Percentiles rank a stretch among this genome's conserved stretches.
Evolutionary conservation across 2,797 vertebrate genomes (phyloP).

Genomic region (Amphiprion clarkii): DNA sequence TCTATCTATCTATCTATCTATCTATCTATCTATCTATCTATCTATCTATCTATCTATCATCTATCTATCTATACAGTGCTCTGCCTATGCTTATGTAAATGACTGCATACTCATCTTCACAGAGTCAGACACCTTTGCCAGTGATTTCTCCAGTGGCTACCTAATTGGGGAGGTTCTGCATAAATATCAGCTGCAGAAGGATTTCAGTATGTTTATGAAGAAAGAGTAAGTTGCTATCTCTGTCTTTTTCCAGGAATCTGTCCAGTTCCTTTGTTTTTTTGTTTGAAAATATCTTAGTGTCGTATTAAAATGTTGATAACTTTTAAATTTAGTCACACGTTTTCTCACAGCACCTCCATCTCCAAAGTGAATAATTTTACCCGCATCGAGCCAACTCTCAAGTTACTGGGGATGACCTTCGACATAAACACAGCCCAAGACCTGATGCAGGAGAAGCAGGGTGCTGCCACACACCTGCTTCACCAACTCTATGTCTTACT

Average conservation of each 20-base stretch:
- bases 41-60: too few species aligned
- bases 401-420: slow-evolving; percentile 90
- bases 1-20: too few species aligned
- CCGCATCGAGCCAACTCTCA: slow-evolving; percentile 90
- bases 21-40: too few species aligned
- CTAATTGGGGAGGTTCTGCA: slow-evolving; percentile 93
- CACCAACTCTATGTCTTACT: slow-evolving; percentile 92
- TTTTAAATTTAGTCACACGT: neutral
- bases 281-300: neutral
- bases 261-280: neutral
- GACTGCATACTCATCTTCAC: slow-evolving; percentile 35
- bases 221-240: slow-evolving; percentile 86
- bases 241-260: neutral
- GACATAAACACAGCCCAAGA: slow-evolving; percentile 86
- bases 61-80: too few species aligned
- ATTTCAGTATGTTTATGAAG: slow-evolving; percentile 91
- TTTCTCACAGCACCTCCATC: slow-evolving; percentile 77
- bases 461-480: slow-evolving; percentile 89
- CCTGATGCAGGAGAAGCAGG: slow-evolving; percentile 90
- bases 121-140: slow-evolving; percentile 89
- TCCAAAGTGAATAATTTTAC: slow-evolving; percentile 93
- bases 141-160: slow-evolving; percentile 92
- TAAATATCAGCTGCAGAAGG: slow-evolving; percentile 91
- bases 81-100: neutral
- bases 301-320: neutral